Evolutionary conservation across 2,797 vertebrate species (phyloP).

Genomic region (Artibeus lituratus): DNA sequence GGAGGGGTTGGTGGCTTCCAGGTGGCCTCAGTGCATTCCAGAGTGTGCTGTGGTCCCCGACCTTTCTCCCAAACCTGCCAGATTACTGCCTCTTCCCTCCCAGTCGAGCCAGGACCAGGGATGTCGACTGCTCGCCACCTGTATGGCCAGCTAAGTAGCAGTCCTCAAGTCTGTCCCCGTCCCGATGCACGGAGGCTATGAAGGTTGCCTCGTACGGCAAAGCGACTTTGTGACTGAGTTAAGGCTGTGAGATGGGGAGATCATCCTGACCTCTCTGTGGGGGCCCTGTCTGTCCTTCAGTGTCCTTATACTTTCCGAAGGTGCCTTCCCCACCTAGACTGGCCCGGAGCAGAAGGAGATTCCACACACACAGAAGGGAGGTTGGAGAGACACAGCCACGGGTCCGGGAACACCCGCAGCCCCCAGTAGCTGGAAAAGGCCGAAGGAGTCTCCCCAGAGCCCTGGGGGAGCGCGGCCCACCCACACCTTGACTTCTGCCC

Average conservation of each 20-base stretch:
- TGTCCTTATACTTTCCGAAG: background rate
- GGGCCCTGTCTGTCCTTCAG: background rate
- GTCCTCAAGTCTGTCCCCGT: background rate
- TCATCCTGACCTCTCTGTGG: background rate
- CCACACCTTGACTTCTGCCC: background rate
- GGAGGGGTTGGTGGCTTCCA: background rate
- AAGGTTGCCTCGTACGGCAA: background rate
- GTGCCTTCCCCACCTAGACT: background rate
- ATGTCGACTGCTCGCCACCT: too few relatives aligned
- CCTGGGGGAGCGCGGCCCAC: fast-evolving
- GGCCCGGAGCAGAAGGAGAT: background rate
- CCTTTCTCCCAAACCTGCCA: background rate
- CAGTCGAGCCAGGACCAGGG: background rate
- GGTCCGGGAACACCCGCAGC: too few relatives aligned
- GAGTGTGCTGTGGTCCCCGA: background rate
- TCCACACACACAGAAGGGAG: background rate
- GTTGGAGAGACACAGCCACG: too few relatives aligned
- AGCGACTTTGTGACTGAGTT: background rate
- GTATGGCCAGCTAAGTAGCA: background rate
- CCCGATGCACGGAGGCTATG: background rate
- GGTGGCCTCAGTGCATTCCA: background rate
- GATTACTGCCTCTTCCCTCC: background rate
- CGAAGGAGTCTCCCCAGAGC: background rate
- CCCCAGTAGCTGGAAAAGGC: background rate
- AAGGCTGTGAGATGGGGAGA: background rate